Conservation (phyloP, 2,797 vertebrate genomes). For the Arrhamphus sclerolepis region DNA sequence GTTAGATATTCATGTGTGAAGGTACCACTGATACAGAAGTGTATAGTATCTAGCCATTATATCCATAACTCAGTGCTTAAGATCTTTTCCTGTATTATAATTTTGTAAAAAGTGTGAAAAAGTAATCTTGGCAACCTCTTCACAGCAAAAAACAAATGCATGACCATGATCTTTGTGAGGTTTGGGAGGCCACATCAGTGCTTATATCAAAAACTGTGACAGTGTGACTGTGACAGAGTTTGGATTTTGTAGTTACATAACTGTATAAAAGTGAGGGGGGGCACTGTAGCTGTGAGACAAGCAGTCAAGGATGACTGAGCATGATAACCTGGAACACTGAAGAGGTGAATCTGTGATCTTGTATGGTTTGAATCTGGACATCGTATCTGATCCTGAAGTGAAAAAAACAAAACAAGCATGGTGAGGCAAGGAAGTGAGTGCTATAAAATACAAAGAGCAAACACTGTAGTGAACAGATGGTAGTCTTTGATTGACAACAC, state of each 20-base stretch:
- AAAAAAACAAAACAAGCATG: slow-evolving; percentile 10
- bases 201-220: not conserved
- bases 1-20: no score
- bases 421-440: slow-evolving; percentile 45
- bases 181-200: no score
- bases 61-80: no score
- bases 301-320: slow-evolving; percentile 38
- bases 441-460: slow-evolving; percentile 59
- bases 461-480: slow-evolving; percentile 18
- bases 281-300: slow-evolving; percentile 39
- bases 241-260: not conserved
- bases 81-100: not conserved
- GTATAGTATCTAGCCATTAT: no score
- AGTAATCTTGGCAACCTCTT: not conserved
- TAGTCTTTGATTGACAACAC: slow-evolving; percentile 58
- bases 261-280: slow-evolving; percentile 3
- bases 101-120: not conserved
- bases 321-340: slow-evolving; percentile 39
- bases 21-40: no score
- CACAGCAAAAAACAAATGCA: no score
- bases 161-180: no score
- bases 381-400: slow-evolving; percentile 23
- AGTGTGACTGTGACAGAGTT: slow-evolving; percentile 12
- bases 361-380: slow-evolving; percentile 14
- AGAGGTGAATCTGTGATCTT: slow-evolving; percentile 4